These are phyloP conservation scores for Caenorhabditis virilis DNA, from an alignment of 2,888 invertebrate genomes.

Conservation along the genomic window DNA sequence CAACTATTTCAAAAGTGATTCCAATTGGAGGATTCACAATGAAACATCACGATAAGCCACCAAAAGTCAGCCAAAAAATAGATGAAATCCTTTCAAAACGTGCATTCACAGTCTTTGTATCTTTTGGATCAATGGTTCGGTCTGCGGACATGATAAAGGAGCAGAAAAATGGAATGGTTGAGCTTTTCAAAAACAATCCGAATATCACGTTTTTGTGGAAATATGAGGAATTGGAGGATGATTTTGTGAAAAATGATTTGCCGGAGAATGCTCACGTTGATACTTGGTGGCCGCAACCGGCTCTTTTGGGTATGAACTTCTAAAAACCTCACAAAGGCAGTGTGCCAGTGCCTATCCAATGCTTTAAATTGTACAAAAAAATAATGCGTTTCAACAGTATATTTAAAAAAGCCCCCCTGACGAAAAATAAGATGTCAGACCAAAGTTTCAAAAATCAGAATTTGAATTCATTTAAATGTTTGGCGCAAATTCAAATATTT, in stretches of 20 bases:
- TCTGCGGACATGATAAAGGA: conserved; percentile 4
- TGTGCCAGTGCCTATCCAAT: too few relatives aligned
- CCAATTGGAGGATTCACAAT: conserved; percentile 31
- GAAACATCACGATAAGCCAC: not conserved
- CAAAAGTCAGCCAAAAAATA: conserved; percentile 3
- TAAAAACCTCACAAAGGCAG: too few relatives aligned
- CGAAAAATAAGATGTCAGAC: too few relatives aligned
- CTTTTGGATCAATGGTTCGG: conserved; percentile 26
- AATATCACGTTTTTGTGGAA: conserved; percentile 34
- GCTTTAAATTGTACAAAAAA: too few relatives aligned
- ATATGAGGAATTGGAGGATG: conserved; percentile 21
- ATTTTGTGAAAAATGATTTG: conserved; percentile 7
- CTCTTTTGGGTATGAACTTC: conserved; percentile 22
- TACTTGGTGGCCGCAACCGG: conserved; percentile 27
- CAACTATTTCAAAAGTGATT: conserved; percentile 30
- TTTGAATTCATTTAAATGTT: too few relatives aligned
- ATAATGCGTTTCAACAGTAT: too few relatives aligned
- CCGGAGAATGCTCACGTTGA: conserved; percentile 17
- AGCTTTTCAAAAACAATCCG: conserved; percentile 11
- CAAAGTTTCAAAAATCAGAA: too few relatives aligned
- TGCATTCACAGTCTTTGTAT: conserved; percentile 16
- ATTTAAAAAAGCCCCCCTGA: too few relatives aligned
- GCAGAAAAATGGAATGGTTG: conserved; percentile 15
- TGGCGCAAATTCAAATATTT: too few relatives aligned
- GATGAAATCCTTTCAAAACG: conserved; percentile 9